These are phyloP conservation scores for Holothuria leucospilota DNA, from an alignment of 53 echinoderm and acorn worm species.

Conservation along the genomic window DNA sequence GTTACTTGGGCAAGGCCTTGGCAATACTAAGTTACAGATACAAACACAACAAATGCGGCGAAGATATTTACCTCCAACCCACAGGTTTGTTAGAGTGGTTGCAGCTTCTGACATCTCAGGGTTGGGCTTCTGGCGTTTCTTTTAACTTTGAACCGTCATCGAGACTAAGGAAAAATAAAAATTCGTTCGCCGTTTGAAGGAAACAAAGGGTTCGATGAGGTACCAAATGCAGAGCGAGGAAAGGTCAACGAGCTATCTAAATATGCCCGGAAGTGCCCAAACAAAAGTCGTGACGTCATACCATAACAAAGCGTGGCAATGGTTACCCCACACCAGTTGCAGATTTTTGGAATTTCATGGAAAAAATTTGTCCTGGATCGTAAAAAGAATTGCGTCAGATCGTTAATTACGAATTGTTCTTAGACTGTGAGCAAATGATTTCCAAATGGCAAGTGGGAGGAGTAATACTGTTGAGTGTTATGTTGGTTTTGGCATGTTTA, in stretches of 20 bases:
- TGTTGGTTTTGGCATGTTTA: too few relatives aligned
- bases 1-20: conserved; percentile 5
- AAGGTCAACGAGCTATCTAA: conserved; percentile 9
- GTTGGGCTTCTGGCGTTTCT: background rate
- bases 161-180: background rate
- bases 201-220: conserved; percentile 42
- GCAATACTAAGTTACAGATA: conserved; percentile 15
- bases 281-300: conserved; percentile 37
- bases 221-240: conserved; percentile 24
- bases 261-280: conserved; percentile 17
- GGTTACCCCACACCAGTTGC: too few relatives aligned
- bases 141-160: background rate
- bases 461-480: too few relatives aligned
- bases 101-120: conserved; percentile 75
- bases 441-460: too few relatives aligned
- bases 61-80: conserved; percentile 53
- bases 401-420: too few relatives aligned
- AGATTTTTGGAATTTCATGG: too few relatives aligned
- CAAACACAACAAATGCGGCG: conserved; percentile 23
- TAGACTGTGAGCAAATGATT: too few relatives aligned
- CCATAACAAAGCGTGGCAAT: conserved; percentile 32
- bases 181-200: conserved; percentile 1
- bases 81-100: conserved; percentile 60
- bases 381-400: too few relatives aligned
- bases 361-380: too few relatives aligned